Conservation (phyloP, 2,113 vertebrate genomes). For the Antechinus flavipes region DNA sequence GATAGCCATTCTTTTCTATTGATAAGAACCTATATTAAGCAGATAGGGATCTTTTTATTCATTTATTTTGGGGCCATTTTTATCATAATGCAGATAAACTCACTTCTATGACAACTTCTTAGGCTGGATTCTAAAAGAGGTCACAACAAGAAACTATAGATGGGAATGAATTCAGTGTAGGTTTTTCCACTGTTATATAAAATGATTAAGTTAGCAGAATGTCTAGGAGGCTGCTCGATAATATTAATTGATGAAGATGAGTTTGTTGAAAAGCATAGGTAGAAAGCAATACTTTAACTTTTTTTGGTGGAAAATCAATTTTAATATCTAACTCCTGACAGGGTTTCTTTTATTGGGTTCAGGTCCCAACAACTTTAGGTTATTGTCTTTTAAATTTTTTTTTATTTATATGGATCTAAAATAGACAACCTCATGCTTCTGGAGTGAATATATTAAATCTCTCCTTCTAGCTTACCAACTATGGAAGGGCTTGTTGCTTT, state of each 20-base stretch:
- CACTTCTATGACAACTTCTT: background rate
- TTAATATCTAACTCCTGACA: background rate
- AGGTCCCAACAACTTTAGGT: slow-evolving; percentile 8
- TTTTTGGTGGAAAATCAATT: slow-evolving; percentile 7
- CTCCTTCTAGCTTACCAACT: background rate
- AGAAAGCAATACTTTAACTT: background rate
- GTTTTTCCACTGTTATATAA: background rate
- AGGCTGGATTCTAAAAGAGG: background rate
- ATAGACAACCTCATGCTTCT: background rate
- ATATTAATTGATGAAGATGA: background rate
- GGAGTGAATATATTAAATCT: background rate
- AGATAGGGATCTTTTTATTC: background rate
- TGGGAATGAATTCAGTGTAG: slow-evolving; percentile 3
- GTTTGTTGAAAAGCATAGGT: background rate
- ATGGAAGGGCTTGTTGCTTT: background rate
- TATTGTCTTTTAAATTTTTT: slow-evolving; percentile 12
- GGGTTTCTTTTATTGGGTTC: slow-evolving; percentile 16
- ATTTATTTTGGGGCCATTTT: background rate
- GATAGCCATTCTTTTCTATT: background rate
- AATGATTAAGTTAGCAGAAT: slow-evolving; percentile 6
- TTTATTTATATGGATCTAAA: background rate
- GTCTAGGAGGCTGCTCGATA: background rate
- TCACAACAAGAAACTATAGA: background rate
- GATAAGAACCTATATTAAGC: background rate
- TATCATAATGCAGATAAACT: background rate